Evolutionary conservation across 2,888 invertebrate genomes (phyloP).

Genomic region (Scaptomyza flava): DNA sequence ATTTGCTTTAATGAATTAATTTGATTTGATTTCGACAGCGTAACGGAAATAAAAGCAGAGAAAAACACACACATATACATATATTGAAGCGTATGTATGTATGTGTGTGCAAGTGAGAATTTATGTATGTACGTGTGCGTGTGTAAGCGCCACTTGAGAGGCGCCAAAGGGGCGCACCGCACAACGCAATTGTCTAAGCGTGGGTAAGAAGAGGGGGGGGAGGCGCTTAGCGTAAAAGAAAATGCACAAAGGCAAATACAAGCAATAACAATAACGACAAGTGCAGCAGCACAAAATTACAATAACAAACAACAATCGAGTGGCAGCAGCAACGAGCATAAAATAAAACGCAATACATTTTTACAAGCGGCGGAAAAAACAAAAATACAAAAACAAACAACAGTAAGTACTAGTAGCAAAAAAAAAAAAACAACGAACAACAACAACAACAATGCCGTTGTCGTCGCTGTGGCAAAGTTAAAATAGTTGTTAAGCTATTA

Average conservation of each 20-base stretch:
- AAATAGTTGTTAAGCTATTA: constrained; percentile 75
- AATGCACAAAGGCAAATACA: constrained; percentile 49
- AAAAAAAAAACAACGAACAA: constrained; percentile 23
- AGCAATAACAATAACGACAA: constrained; percentile 28
- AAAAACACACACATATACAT: not conserved
- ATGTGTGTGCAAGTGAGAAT: constrained; percentile 44
- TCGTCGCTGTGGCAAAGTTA: constrained; percentile 52
- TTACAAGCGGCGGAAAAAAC: constrained; percentile 56
- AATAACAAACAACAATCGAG: constrained; percentile 28
- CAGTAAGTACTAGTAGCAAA: constrained; percentile 25
- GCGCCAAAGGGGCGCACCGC: constrained; percentile 63
- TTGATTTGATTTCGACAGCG: constrained; percentile 68
- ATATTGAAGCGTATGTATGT: constrained; percentile 1
- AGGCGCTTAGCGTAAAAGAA: constrained; percentile 14
- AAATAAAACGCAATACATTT: constrained; percentile 76
- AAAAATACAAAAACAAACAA: constrained; percentile 29
- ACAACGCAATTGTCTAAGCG: constrained; percentile 61
- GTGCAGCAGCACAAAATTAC: constrained; percentile 30
- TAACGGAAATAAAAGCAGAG: constrained; percentile 37
- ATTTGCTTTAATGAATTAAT: constrained; percentile 74
- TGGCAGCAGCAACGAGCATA: constrained; percentile 46
- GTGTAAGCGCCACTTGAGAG: constrained; percentile 57
- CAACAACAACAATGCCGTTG: not conserved
- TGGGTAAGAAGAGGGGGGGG: not conserved
- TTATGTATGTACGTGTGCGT: constrained; percentile 6